Evolutionary conservation across 1,140 invertebrate genomes (phyloP).

Genomic region (Drosophila chauvacae): DNA sequence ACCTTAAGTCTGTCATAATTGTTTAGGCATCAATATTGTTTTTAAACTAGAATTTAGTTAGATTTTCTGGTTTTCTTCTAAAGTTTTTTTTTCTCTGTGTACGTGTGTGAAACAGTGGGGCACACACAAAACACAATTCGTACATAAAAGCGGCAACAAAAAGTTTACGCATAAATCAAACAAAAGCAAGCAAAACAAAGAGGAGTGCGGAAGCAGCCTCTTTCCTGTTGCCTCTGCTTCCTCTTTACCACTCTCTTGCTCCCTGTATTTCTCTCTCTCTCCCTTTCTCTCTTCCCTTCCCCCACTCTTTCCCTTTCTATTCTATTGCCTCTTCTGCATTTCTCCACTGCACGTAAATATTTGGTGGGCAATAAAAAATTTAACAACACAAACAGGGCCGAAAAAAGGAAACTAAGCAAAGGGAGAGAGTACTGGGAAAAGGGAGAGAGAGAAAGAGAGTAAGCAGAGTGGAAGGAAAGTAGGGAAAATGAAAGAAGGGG

Average conservation of each 20-base stretch:
- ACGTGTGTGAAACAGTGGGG: not conserved
- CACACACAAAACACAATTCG: conserved; percentile 6
- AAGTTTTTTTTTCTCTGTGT: not conserved
- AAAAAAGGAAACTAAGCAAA: conserved; percentile 49
- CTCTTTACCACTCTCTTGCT: not conserved
- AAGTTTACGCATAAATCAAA: conserved; percentile 79
- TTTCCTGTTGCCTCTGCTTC: not conserved
- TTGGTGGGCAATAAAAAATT: conserved; percentile 69
- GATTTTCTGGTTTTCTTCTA: not conserved
- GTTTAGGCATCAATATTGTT: too few species aligned
- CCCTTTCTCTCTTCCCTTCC: not conserved
- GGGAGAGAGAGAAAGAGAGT: not conserved
- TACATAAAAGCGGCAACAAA: conserved; percentile 48
- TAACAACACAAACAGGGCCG: conserved; percentile 56
- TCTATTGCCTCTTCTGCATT: conserved; percentile 1
- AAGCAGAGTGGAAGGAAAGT: not conserved
- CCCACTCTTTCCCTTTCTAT: not conserved
- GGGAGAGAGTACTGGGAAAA: not conserved
- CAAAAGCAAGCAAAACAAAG: conserved; percentile 44
- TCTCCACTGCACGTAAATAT: conserved; percentile 65
- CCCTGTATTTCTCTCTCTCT: not conserved
- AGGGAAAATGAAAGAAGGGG: too few species aligned
- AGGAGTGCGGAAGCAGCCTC: conserved; percentile 10
- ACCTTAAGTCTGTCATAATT: too few species aligned
- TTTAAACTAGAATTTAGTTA: too few species aligned